These are phyloP conservation scores for Pissodes strobi DNA, from an alignment of 1,140 invertebrate species.

Conservation along the genomic window DNA sequence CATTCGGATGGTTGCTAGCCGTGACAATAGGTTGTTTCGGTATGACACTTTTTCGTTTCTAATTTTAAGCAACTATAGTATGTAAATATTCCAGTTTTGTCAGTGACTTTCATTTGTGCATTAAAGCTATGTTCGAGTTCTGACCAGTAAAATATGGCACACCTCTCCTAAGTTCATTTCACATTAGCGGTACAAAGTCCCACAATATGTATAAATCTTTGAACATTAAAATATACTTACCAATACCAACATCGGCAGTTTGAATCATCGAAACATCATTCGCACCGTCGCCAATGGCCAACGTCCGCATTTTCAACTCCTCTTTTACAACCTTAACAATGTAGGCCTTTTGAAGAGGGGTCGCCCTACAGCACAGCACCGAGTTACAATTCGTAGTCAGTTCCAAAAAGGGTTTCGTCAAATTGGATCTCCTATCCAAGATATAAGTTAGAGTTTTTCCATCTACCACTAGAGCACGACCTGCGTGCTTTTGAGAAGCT, in stretches of 20 bases:
- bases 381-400: conserved; percentile 86
- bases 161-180: no score
- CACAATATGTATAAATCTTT: no score
- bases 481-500: conserved; percentile 17
- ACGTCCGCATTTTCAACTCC: conserved; percentile 81
- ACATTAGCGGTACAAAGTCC: no score
- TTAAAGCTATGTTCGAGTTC: no score
- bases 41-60: no score
- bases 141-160: no score
- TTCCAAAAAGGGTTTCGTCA: conserved; percentile 86
- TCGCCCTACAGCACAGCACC: conserved; percentile 95
- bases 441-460: conserved; percentile 89
- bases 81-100: no score
- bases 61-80: no score
- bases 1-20: no score
- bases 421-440: conserved; percentile 75
- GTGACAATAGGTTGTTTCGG: no score
- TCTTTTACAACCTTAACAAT: conserved; percentile 84
- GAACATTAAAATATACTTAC: no score
- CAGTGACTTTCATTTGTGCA: no score
- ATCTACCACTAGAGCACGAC: conserved; percentile 86
- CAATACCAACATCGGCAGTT: conserved; percentile 93
- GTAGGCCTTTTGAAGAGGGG: conserved; percentile 92
- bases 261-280: conserved; percentile 99
- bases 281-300: conserved; percentile 93